Percentiles rank a stretch among this genome's conserved stretches.
phyloP scores from a whole-genome alignment of 2,113 vertebrate species.

The Callopanchax toddi region DNA sequence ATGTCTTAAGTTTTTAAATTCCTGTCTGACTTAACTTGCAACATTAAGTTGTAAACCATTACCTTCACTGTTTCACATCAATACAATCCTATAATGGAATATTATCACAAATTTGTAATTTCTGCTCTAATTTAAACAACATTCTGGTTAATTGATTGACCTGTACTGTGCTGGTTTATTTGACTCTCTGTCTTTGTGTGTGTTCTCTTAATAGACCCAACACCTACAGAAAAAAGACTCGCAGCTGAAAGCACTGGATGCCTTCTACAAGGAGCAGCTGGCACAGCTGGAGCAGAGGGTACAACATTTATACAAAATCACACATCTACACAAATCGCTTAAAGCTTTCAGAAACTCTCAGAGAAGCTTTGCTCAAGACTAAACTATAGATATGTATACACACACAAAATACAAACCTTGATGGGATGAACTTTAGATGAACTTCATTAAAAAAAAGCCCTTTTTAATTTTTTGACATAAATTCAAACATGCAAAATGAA shows the following conservation, averaged over 20 bases:
- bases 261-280: conserved; percentile 90
- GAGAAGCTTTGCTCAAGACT: background rate
- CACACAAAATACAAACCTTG: background rate
- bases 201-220: conserved; percentile 74
- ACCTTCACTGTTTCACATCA: background rate
- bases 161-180: background rate
- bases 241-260: conserved; percentile 81
- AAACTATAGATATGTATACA: background rate
- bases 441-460: too few relatives aligned
- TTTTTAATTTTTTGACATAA: too few relatives aligned
- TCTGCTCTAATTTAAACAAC: background rate
- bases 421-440: too few relatives aligned
- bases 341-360: conserved; percentile 1
- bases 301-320: conserved; percentile 29
- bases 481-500: background rate
- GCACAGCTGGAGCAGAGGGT: conserved; percentile 89
- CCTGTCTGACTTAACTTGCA: background rate
- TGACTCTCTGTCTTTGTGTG: conserved; percentile 16
- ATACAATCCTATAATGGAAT: too few relatives aligned
- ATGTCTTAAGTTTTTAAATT: too few relatives aligned
- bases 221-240: conserved; percentile 86
- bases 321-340: conserved; percentile 23
- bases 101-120: too few relatives aligned
- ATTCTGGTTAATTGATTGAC: conserved; percentile 1
- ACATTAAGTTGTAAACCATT: background rate